Evolutionary conservation across 2,888 invertebrate species (phyloP), one percentile per base, ranked within the genome.

Genomic region (Acleris sparsana): DNA sequence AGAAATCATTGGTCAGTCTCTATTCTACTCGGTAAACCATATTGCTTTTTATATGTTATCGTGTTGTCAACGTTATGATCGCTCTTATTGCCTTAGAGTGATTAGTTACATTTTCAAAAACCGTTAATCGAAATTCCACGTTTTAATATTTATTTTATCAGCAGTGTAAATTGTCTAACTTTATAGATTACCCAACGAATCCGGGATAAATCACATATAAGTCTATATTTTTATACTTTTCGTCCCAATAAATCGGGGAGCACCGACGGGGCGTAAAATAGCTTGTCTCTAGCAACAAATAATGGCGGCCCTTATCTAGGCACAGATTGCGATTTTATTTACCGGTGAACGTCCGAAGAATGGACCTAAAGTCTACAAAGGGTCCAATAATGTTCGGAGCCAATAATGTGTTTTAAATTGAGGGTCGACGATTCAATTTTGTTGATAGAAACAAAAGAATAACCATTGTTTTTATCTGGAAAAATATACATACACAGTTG

Each of bases 231-330:
- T 49, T 25, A 46, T 25, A n/a, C 48, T 48, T 48, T 33, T 58
- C 25, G 5, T 33, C 13, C 33, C 58, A 16, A 49, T 59, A 59
- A 59, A 59, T 59, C 49, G 7, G 13, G 46, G 22, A 33, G 16
- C 58, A 59, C 33, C 58, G 58, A 59, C 58, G 58, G 58, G 49
- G 58, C 58, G 58, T 59, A 49, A 49, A 49, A 49, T 59, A 43
- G 48, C 49, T 33, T n/a, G 58, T 16, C 58, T 33, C 46, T 29
- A 39, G 57, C 25, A 46, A 46, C 58, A 22, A 49, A 59, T 49
- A 48, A 49, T 43, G 49, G 48, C 20, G 25, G n/a, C 20, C 58
- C 29, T 59, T 49, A 59, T 59, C 58, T 59, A 33, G 33, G 25
- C 25, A 57, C 46, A 57, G 57, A 57, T 57, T 46, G 25, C 46